phyloP scores from a whole-genome alignment of 1,140 invertebrate species.

The Cydia amplana region DNA sequence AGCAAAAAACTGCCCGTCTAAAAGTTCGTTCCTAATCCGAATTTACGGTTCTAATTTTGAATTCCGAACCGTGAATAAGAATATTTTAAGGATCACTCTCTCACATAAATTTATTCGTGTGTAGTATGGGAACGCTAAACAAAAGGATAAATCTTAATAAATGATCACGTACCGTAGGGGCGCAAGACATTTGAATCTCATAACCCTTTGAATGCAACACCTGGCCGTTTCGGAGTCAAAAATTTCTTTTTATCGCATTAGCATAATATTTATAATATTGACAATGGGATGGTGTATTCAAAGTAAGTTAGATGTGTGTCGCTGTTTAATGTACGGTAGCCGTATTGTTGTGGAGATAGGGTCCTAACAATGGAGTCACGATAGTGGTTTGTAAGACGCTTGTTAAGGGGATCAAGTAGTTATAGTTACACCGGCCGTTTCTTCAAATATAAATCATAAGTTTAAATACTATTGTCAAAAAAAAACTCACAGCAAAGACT shows the following conservation, averaged over 20 bases:
- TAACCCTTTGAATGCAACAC: slow-evolving; percentile 34
- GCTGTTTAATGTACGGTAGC: slow-evolving; percentile 33
- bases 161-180: slow-evolving; percentile 34
- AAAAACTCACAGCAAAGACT: background rate
- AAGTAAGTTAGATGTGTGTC: slow-evolving; percentile 31
- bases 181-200: slow-evolving; percentile 37
- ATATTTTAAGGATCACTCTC: slow-evolving; percentile 32
- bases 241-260: slow-evolving; percentile 40
- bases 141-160: slow-evolving; percentile 39
- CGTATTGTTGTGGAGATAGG: slow-evolving; percentile 19
- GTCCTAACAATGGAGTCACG: slow-evolving; percentile 4
- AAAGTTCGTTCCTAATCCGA: slow-evolving; percentile 22
- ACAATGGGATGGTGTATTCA: slow-evolving; percentile 38
- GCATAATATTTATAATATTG: slow-evolving; percentile 40
- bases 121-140: slow-evolving; percentile 35
- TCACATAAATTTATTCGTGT: slow-evolving; percentile 36
- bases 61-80: slow-evolving; percentile 18
- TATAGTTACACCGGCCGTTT: slow-evolving; percentile 28
- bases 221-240: slow-evolving; percentile 36
- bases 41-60: slow-evolving; percentile 30
- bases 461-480: background rate
- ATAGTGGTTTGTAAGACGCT: slow-evolving; percentile 26
- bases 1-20: background rate
- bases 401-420: slow-evolving; percentile 32
- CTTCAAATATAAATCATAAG: slow-evolving; percentile 23